Evolutionary conservation across 2,888 invertebrate species (phyloP).

Genomic region (Lasius platythorax): DNA sequence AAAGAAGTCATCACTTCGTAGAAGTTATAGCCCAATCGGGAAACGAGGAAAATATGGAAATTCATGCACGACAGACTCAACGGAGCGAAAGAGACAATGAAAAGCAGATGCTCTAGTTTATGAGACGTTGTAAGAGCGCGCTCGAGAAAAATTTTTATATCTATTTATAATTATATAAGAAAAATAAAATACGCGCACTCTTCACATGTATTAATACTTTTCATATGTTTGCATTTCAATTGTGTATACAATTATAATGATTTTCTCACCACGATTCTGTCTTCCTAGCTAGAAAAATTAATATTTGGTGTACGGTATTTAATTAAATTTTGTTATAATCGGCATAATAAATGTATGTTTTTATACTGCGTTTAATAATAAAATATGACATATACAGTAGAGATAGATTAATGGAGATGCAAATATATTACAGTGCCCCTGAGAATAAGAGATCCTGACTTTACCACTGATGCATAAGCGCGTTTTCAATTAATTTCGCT

Average conservation of each 20-base stretch:
- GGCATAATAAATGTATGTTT: background rate
- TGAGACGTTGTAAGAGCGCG: conserved; percentile 12
- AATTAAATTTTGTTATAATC: background rate
- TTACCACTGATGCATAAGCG: background rate
- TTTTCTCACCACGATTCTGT: background rate
- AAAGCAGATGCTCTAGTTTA: conserved; percentile 13
- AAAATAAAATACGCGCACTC: conserved; percentile 27
- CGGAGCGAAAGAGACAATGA: conserved; percentile 31
- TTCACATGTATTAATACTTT: conserved; percentile 5
- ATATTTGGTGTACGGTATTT: background rate
- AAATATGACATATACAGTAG: background rate
- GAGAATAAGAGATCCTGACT: background rate
- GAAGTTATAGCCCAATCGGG: conserved; percentile 28
- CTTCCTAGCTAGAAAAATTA: background rate
- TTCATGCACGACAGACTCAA: conserved; percentile 48
- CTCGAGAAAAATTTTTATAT: conserved; percentile 16
- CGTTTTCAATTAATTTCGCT: conserved; percentile 19
- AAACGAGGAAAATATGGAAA: conserved; percentile 49
- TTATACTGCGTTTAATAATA: background rate
- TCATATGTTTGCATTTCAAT: background rate
- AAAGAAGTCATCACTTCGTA: conserved; percentile 46
- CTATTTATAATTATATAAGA: conserved; percentile 40
- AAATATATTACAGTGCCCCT: background rate
- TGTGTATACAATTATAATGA: background rate
- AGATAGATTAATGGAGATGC: background rate